phyloP scores from a whole-genome alignment of 2,888 invertebrate species.

The Xylota segnis region DNA sequence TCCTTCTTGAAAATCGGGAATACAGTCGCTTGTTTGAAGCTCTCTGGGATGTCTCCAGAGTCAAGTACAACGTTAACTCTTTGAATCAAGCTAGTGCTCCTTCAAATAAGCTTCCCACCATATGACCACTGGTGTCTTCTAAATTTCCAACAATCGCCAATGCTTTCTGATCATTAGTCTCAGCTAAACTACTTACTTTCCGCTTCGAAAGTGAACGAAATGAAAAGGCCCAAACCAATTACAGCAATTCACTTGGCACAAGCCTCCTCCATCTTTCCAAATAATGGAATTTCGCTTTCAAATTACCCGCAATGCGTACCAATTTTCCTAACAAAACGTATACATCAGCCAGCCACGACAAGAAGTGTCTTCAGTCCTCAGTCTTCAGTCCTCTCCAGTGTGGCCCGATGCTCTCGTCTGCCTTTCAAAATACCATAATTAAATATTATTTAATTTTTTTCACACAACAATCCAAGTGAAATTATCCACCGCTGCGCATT shows the following conservation, averaged over 20 bases:
- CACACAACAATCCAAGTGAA: conserved; percentile 52
- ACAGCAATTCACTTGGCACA: conserved; percentile 15
- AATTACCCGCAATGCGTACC: conserved; percentile 34
- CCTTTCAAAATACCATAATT: conserved; percentile 12
- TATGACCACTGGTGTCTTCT: too few relatives aligned
- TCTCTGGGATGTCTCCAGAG: too few relatives aligned
- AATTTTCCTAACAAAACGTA: conserved; percentile 22
- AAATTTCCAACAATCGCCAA: too few relatives aligned
- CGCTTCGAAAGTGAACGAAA: conserved; percentile 27
- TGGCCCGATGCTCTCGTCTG: neutral
- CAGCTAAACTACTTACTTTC: conserved; percentile 10
- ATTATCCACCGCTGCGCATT: conserved; percentile 2
- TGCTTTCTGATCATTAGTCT: neutral
- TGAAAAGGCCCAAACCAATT: conserved; percentile 4
- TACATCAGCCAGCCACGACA: conserved; percentile 9
- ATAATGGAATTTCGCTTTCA: conserved; percentile 45
- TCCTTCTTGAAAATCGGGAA: too few relatives aligned
- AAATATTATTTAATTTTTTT: conserved; percentile 49
- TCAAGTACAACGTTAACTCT: too few relatives aligned
- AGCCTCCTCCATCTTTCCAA: neutral
- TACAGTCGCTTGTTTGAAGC: too few relatives aligned
- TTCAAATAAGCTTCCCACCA: too few relatives aligned
- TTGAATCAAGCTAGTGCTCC: too few relatives aligned
- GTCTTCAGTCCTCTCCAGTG: too few relatives aligned
- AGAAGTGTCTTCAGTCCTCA: neutral